phyloP scores from a whole-genome alignment of 2,888 invertebrate species.

The Drosophila barbarae region DNA sequence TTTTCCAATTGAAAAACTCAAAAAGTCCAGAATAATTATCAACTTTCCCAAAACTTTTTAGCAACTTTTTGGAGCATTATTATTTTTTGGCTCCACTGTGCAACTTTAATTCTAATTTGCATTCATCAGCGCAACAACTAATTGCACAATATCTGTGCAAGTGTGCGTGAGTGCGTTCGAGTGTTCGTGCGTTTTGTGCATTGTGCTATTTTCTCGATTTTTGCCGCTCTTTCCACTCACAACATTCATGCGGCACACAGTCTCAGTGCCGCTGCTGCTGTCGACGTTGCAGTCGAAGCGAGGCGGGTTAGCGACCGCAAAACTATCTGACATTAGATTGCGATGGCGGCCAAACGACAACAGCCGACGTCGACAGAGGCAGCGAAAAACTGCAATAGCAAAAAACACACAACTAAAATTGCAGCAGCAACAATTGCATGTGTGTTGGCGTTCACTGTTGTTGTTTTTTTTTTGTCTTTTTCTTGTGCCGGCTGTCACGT shows the following conservation, averaged over 20 bases:
- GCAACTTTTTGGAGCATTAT: background rate
- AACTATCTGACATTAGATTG: slow-evolving; percentile 80
- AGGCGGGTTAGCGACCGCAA: slow-evolving; percentile 80
- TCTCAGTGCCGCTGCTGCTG: slow-evolving; percentile 30
- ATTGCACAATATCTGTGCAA: slow-evolving; percentile 56
- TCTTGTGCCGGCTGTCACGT: slow-evolving; percentile 62
- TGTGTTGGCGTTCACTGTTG: slow-evolving; percentile 41
- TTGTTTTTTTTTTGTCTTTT: background rate
- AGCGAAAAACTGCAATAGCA: slow-evolving; percentile 11
- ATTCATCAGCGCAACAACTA: slow-evolving; percentile 70
- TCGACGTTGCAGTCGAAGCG: slow-evolving; percentile 42
- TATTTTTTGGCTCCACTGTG: slow-evolving; percentile 28
- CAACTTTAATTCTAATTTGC: slow-evolving; percentile 64
- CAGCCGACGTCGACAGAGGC: slow-evolving; percentile 73
- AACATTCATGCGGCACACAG: slow-evolving; percentile 44
- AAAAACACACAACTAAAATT: slow-evolving; percentile 40
- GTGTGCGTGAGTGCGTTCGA: slow-evolving; percentile 23
- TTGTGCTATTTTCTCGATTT: slow-evolving; percentile 46
- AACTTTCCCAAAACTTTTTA: background rate
- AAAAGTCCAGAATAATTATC: background rate
- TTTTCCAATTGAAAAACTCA: background rate
- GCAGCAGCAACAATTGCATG: slow-evolving; percentile 45
- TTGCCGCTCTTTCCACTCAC: slow-evolving; percentile 38
- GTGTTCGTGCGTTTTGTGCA: slow-evolving; percentile 36
- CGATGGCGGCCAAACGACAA: slow-evolving; percentile 79